Evolutionary conservation across 2,113 vertebrate species (phyloP).

Genomic region (Condylura cristata): DNA sequence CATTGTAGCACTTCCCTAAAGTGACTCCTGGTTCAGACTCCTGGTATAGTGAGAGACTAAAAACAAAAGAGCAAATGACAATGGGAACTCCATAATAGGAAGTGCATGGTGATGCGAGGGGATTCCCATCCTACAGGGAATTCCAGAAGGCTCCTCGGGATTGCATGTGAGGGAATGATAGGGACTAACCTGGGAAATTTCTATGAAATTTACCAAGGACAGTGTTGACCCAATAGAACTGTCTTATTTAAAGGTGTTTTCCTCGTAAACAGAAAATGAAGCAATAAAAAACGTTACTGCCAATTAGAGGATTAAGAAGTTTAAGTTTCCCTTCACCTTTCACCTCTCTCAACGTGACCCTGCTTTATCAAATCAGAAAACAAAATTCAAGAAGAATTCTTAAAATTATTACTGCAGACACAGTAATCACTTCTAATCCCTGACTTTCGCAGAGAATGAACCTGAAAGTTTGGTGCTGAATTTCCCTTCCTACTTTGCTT

Average conservation of each 20-base stretch:
- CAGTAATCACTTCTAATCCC: neutral
- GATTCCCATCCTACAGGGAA: constrained; percentile 72
- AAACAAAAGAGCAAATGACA: constrained; percentile 52
- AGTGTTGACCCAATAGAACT: constrained; percentile 39
- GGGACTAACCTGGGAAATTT: constrained; percentile 80
- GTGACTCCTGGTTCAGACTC: constrained; percentile 40
- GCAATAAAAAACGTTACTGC: constrained; percentile 64
- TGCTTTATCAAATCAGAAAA: constrained; percentile 48
- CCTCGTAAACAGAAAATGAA: constrained; percentile 68
- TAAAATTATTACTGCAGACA: constrained; percentile 12
- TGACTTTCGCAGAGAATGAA: constrained; percentile 35
- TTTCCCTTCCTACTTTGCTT: constrained; percentile 24
- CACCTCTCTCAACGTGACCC: neutral
- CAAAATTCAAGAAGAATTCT: constrained; percentile 50
- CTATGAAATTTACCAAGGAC: constrained; percentile 70
- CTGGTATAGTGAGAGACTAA: constrained; percentile 51
- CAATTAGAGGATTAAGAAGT: constrained; percentile 54
- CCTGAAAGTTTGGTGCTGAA: constrained; percentile 10
- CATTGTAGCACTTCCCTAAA: constrained; percentile 24
- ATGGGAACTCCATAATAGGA: constrained; percentile 44
- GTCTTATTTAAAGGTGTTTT: constrained; percentile 73
- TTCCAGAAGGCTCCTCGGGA: constrained; percentile 55
- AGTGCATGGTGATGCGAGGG: constrained; percentile 52
- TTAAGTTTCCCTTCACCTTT: constrained; percentile 54
- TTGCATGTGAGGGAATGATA: constrained; percentile 42